phyloP scores from a whole-genome alignment of 2,113 vertebrate genomes.

The Microcebus ravelobensis region DNA sequence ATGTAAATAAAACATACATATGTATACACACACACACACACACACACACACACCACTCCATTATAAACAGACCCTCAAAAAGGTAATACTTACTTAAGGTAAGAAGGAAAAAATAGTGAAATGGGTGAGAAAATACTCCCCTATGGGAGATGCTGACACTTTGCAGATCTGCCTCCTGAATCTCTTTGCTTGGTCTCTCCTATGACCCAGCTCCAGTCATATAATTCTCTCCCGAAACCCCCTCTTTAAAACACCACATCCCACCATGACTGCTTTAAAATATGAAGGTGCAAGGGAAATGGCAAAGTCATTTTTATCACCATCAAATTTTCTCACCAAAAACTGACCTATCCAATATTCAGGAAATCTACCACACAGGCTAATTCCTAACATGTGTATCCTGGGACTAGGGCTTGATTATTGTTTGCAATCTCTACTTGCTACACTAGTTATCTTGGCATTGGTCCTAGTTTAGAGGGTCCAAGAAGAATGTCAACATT shows the following conservation, averaged over 20 bases:
- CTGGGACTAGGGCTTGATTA: background rate
- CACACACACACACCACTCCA: background rate
- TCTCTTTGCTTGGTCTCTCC: background rate
- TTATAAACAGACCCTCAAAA: conserved; percentile 7
- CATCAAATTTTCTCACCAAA: conserved; percentile 32
- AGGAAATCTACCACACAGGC: background rate
- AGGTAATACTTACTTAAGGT: background rate
- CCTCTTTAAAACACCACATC: conserved; percentile 21
- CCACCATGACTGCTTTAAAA: conserved; percentile 49
- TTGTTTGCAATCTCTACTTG: conserved; percentile 5
- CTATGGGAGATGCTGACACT: background rate
- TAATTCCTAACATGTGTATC: conserved; percentile 35
- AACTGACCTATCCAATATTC: background rate
- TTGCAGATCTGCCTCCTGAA: background rate
- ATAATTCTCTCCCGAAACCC: background rate
- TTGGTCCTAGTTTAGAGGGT: background rate
- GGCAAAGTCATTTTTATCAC: conserved; percentile 23
- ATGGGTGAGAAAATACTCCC: conserved; percentile 22
- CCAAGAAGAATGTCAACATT: conserved; percentile 44
- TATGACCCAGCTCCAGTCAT: background rate
- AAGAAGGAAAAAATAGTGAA: background rate
- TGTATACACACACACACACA: background rate
- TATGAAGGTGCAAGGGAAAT: background rate
- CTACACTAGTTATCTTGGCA: conserved; percentile 13
- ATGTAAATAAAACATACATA: background rate